Percentiles rank a stretch among this genome's conserved stretches.
phyloP scores from a whole-genome alignment of 2,888 invertebrate species.

The Drosophila cracens region DNA sequence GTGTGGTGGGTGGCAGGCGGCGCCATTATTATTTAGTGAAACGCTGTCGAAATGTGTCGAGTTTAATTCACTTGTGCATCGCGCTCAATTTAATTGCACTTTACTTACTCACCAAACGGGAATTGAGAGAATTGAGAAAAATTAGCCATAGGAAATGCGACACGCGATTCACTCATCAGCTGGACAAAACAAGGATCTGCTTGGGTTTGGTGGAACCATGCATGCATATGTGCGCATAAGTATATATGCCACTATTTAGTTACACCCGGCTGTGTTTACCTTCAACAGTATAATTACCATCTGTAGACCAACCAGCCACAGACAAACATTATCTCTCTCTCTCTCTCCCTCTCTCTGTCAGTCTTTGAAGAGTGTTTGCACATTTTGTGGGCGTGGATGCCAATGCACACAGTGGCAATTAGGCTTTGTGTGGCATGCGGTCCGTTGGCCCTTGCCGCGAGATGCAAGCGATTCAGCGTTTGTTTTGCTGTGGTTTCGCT shows the following conservation, averaged over 20 bases:
- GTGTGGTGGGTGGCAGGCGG: constrained; percentile 14
- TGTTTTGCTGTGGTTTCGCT: constrained; percentile 47
- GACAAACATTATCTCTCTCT: constrained; percentile 7
- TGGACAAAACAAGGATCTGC: constrained; percentile 33
- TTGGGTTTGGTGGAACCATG: constrained; percentile 16
- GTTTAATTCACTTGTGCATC: constrained; percentile 69
- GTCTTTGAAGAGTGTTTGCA: constrained; percentile 51
- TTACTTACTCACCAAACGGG: constrained; percentile 21
- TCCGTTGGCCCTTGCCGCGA: constrained; percentile 24
- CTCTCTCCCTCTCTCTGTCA: background rate
- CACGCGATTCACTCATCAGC: constrained; percentile 72
- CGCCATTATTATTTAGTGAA: constrained; percentile 38
- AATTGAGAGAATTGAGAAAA: constrained; percentile 40
- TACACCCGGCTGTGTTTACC: constrained; percentile 44
- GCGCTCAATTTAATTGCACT: constrained; percentile 75
- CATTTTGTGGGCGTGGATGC: constrained; percentile 64
- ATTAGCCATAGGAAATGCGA: constrained; percentile 57
- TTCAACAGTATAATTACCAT: constrained; percentile 63
- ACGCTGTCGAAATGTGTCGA: constrained; percentile 46
- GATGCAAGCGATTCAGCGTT: constrained; percentile 29
- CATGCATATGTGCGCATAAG: constrained; percentile 4
- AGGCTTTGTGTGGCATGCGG: constrained; percentile 60
- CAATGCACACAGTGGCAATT: constrained; percentile 62
- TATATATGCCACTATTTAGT: constrained; percentile 24
- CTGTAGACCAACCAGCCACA: constrained; percentile 22